Conservation (phyloP, 2,888 invertebrate species). For the Oxytorus armatus region DNA sequence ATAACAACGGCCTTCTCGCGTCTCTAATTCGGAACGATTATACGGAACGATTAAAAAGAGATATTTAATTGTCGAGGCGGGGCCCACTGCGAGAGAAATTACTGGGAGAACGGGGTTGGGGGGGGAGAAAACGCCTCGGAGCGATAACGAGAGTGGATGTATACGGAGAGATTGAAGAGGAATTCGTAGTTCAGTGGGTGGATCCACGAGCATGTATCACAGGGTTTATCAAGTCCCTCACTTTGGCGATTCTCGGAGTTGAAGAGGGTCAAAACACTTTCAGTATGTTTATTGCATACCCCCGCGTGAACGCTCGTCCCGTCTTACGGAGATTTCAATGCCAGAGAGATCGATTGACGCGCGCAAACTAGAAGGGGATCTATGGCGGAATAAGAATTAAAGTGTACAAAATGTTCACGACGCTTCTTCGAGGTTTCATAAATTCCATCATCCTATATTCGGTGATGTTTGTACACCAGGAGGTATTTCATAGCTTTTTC, state of each 20-base stretch:
- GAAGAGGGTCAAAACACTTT: constrained; percentile 48
- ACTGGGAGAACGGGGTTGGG: constrained; percentile 37
- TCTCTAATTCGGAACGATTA: constrained; percentile 82
- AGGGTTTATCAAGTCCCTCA: constrained; percentile 63
- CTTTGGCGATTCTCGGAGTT: constrained; percentile 29
- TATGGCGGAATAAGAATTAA: too few relatives aligned
- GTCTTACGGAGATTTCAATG: background rate
- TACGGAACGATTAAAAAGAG: constrained; percentile 80
- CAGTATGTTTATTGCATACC: background rate
- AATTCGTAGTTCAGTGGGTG: constrained; percentile 61
- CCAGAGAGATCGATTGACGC: constrained; percentile 18
- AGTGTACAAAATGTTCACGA: too few relatives aligned
- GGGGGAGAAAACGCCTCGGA: constrained; percentile 48
- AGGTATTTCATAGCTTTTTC: too few relatives aligned
- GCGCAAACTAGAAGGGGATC: too few relatives aligned
- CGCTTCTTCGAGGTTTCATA: too few relatives aligned
- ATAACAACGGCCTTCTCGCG: constrained; percentile 43
- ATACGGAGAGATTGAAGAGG: constrained; percentile 18
- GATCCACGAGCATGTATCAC: constrained; percentile 71
- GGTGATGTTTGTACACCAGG: background rate
- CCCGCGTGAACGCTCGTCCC: background rate
- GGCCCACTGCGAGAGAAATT: constrained; percentile 29
- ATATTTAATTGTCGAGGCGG: constrained; percentile 79
- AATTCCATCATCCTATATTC: background rate
- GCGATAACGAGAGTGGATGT: constrained; percentile 43